Percentiles rank a stretch among this genome's conserved stretches.
phyloP scores from a whole-genome alignment of 2,888 invertebrate genomes.

The Agrochola litura region DNA sequence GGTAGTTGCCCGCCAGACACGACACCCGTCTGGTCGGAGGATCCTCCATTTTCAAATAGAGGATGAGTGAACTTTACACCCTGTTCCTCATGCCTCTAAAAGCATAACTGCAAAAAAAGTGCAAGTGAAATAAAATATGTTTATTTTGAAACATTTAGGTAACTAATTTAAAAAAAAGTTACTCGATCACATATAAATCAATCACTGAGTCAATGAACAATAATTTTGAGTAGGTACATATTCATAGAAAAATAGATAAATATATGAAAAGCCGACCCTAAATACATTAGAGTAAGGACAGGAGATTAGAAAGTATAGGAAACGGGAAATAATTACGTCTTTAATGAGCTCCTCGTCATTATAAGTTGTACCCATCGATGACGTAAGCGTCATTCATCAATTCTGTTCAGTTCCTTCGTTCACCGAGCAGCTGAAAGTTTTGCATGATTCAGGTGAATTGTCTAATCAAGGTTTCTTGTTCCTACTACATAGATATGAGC shows the following conservation, averaged over 20 bases:
- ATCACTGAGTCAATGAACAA: not conserved
- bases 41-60: no score
- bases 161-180: not conserved
- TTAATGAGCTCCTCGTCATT: not conserved
- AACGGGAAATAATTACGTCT: not conserved
- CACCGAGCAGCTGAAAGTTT: conserved; percentile 6
- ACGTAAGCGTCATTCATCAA: not conserved
- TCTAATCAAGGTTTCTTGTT: conserved; percentile 41
- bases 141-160: no score
- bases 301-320: not conserved
- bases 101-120: no score
- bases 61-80: no score
- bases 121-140: no score
- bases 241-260: not conserved
- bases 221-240: not conserved
- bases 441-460: conserved; percentile 14
- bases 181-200: not conserved
- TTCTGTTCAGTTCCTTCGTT: conserved; percentile 3
- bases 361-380: conserved; percentile 6
- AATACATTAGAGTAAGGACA: not conserved
- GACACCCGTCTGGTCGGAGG: no score
- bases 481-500: not conserved
- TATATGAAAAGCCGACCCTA: not conserved
- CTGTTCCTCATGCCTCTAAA: no score
- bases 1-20: no score